phyloP scores from a whole-genome alignment of 2,888 invertebrate genomes.

The Cataglyphis altisquamis region DNA sequence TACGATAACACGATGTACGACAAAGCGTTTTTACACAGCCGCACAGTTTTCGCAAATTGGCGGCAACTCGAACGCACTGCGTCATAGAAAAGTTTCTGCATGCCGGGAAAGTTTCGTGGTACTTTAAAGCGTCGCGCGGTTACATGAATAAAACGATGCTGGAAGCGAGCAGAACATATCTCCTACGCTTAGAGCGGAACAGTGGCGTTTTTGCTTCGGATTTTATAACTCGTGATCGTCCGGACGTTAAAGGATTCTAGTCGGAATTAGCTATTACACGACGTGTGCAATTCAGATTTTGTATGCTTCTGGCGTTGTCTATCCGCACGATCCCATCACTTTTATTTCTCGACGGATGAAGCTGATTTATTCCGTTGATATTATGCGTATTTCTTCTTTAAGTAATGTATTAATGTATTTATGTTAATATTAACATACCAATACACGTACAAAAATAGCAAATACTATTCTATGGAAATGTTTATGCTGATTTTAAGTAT shows the following conservation, averaged over 20 bases:
- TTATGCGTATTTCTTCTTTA: background rate
- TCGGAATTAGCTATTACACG: slow-evolving; percentile 71
- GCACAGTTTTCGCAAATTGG: slow-evolving; percentile 34
- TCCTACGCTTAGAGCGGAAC: slow-evolving; percentile 39
- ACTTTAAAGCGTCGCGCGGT: slow-evolving; percentile 41
- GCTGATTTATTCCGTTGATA: background rate
- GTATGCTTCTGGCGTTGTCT: slow-evolving; percentile 59
- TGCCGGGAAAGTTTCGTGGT: slow-evolving; percentile 40
- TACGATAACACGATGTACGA: background rate
- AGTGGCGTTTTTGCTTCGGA: slow-evolving; percentile 65
- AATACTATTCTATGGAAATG: background rate
- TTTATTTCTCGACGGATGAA: slow-evolving; percentile 15
- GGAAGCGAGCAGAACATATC: slow-evolving; percentile 56
- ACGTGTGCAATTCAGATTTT: slow-evolving; percentile 73
- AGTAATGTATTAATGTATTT: background rate
- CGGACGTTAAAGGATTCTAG: slow-evolving; percentile 67
- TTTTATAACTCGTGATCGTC: slow-evolving; percentile 77
- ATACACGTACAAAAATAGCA: background rate
- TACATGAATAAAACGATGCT: slow-evolving; percentile 58
- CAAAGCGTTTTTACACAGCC: background rate
- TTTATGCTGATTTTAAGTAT: background rate
- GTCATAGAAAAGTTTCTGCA: slow-evolving; percentile 50
- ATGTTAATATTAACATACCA: background rate
- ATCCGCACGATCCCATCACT: background rate
- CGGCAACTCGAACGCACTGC: slow-evolving; percentile 37